These are phyloP conservation scores for Decapterus maruadsi DNA, from an alignment of 2,797 vertebrate species.

Conservation along the genomic window DNA sequence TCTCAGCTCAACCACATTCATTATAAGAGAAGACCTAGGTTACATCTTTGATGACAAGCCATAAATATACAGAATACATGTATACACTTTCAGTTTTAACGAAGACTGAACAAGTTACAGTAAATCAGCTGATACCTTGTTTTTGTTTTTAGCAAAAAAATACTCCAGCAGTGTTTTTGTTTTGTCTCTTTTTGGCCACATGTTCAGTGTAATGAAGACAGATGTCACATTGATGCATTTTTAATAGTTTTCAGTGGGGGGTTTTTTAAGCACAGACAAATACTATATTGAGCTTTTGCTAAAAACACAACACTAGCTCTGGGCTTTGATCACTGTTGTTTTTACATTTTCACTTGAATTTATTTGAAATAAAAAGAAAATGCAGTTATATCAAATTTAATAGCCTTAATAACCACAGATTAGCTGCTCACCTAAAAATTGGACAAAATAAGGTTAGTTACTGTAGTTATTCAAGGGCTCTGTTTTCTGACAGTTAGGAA, in stretches of 20 bases:
- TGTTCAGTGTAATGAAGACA: background rate
- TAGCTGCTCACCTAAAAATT: background rate
- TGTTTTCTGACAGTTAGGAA: background rate
- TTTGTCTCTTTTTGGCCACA: background rate
- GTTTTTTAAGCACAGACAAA: background rate
- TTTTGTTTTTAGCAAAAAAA: background rate
- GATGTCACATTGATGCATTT: background rate
- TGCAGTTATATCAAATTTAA: background rate
- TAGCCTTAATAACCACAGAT: background rate
- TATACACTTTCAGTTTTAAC: background rate
- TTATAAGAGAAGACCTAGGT: background rate
- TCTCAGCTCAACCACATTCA: background rate
- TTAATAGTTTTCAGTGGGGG: background rate
- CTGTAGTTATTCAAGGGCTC: background rate
- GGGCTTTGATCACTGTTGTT: background rate
- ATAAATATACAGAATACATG: background rate
- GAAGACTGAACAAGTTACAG: background rate
- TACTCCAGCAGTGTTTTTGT: background rate
- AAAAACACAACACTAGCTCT: background rate
- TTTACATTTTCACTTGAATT: background rate
- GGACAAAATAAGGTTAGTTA: background rate
- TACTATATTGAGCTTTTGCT: background rate
- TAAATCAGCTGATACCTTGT: background rate
- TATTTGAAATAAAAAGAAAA: background rate
- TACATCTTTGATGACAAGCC: background rate